Percentiles rank a stretch among this genome's conserved stretches.
phyloP scores from a whole-genome alignment of 92 coral and sea anemone species.

The Siderastrea radians region DNA sequence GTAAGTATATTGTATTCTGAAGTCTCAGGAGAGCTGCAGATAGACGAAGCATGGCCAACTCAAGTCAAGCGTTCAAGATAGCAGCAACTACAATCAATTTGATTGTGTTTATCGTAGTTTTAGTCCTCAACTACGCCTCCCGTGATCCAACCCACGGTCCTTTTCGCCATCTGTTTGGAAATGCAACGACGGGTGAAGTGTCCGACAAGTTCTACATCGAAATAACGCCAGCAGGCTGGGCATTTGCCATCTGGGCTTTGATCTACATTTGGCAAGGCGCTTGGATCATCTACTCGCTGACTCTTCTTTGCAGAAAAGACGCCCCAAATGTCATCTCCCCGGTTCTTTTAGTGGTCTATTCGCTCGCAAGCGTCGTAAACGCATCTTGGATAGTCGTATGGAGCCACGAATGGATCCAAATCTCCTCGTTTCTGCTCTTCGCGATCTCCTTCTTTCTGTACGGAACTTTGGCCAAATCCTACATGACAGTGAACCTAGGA shows the following conservation, averaged over 20 bases:
- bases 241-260: slow-evolving; percentile 93
- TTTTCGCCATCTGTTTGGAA: slow-evolving; percentile 53
- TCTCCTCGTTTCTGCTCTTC: slow-evolving; percentile 62
- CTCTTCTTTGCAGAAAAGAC: slow-evolving; percentile 71
- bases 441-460: slow-evolving; percentile 65
- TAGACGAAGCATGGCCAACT: neutral
- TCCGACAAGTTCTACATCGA: slow-evolving; percentile 75
- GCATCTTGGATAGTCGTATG: slow-evolving; percentile 79
- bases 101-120: slow-evolving; percentile 27
- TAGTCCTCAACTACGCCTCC: slow-evolving; percentile 53
- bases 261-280: slow-evolving; percentile 86
- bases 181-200: slow-evolving; percentile 71
- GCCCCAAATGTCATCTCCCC: slow-evolving; percentile 69
- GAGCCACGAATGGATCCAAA: slow-evolving; percentile 64
- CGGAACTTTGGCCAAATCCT: slow-evolving; percentile 65
- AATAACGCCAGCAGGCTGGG: slow-evolving; percentile 97
- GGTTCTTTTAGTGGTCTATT: slow-evolving; percentile 58
- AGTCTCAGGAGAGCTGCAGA: no score
- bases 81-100: slow-evolving; percentile 7
- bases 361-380: slow-evolving; percentile 62
- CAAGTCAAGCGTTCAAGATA: slow-evolving; percentile 1
- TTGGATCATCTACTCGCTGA: slow-evolving; percentile 82
- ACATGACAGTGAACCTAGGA: slow-evolving; percentile 66
- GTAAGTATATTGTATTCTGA: neutral
- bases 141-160: slow-evolving; percentile 55